Base-by-base conservation (phyloP, 2,888 invertebrate genomes). In the Drosophila stalkeri region DNA sequence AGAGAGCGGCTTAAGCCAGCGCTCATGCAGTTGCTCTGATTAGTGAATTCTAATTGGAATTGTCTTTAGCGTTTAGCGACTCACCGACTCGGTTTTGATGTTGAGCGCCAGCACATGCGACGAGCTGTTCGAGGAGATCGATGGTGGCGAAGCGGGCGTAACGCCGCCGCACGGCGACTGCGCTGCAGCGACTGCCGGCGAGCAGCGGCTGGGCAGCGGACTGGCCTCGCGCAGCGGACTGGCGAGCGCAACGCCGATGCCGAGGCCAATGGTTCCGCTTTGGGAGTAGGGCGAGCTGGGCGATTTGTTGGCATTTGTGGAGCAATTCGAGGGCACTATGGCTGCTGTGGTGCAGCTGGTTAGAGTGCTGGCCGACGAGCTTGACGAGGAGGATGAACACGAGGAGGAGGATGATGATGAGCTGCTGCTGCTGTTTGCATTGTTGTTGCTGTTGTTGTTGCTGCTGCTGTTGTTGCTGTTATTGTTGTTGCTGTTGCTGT, bases 1-100 rank as follows among this genome's bases (percentile, higher is more conserved):
- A 16, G 37, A 54, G 12, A 18, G 35, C 51, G 51, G 44, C 46
- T 35, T 18, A 2, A n/a, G 35, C 63, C 35, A 2, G 2, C 39
- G 41, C 61, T 62, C 61, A 60, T 64, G 56, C 78, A 73, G 80
- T 82, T 80, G 82, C 77, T 92, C 89, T 78, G 84, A 57, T 63
- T 67, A 54, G 52, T 63, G 57, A 59, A 67, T 64, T 65, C 9
- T 43, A 72, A 78, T 60, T 20, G 47, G n/a, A 67, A 70, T 52
- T 52, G 54, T 57, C 5, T 27, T 27, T 74, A 70, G 77, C 68
- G 59, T 86, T 77, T 65, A 51, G 78, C 85, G 72, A 91, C 91
- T 91, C 86, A 91, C 91, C 91, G 91, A 87, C 91, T 91, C 91
- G 72, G 91, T 91, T 81, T 91, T 91, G 49, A 91, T 91, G 84